Percentiles rank a stretch among this genome's conserved stretches.
These are phyloP conservation scores for Phalacrocorax brasilianus DNA, from an alignment of 2,113 vertebrate genomes.

Conservation along the genomic window DNA sequence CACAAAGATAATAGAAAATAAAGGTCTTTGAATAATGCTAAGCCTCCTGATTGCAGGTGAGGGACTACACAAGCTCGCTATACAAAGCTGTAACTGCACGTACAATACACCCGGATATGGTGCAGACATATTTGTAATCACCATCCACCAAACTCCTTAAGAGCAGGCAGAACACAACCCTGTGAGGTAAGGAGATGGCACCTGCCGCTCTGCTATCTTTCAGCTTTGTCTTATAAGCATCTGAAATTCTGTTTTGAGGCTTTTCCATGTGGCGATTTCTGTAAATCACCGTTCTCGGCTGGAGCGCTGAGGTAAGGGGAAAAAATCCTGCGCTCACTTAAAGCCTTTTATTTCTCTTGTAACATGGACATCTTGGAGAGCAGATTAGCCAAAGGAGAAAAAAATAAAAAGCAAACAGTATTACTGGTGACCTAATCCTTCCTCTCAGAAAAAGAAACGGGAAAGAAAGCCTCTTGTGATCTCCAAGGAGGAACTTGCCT, in stretches of 20 bases:
- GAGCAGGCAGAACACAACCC: background rate
- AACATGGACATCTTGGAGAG: constrained; percentile 63
- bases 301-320: constrained; percentile 37
- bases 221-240: constrained; percentile 46
- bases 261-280: background rate
- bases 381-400: constrained; percentile 66
- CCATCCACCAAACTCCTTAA: background rate
- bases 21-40: background rate
- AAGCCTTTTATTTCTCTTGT: constrained; percentile 67
- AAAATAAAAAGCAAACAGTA: constrained; percentile 56
- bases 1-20: background rate
- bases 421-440: constrained; percentile 67
- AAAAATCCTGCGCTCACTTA: background rate
- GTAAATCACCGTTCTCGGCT: constrained; percentile 15
- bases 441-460: constrained; percentile 64
- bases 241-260: constrained; percentile 45
- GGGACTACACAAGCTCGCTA: background rate
- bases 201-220: background rate
- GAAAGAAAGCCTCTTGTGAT: constrained; percentile 67
- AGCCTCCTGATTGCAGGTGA: background rate
- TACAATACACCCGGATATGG: background rate
- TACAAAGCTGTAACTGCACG: background rate
- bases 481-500: constrained; percentile 63
- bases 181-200: constrained; percentile 2
- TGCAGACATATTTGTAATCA: background rate